A percentile compares a stretch with the other conserved stretches of the same genome.
phyloP scores from a whole-genome alignment of 2,113 vertebrate species.

The Nesogale talazaci region DNA sequence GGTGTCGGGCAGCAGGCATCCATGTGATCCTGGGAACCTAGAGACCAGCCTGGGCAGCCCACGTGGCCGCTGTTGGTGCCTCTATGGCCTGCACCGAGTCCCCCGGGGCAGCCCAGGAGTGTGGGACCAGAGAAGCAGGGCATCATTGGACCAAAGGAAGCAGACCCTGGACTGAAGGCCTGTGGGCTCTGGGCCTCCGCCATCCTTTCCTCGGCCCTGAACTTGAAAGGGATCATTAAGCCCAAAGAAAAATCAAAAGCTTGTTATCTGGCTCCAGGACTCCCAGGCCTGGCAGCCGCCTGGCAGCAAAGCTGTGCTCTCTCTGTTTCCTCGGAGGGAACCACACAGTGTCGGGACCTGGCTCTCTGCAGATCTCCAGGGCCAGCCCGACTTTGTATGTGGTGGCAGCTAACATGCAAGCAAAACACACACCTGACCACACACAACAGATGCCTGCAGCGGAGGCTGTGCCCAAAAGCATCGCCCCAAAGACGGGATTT shows the following conservation, averaged over 20 bases:
- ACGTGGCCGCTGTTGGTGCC: not conserved
- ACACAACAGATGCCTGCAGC: not conserved
- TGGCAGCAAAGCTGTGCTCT: slow-evolving; percentile 31
- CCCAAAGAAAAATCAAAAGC: slow-evolving; percentile 83
- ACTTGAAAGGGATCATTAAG: slow-evolving; percentile 87
- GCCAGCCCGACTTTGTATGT: slow-evolving; percentile 54
- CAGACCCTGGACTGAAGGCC: slow-evolving; percentile 58
- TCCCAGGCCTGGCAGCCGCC: slow-evolving; percentile 52
- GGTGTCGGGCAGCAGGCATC: no score
- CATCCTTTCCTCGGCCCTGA: slow-evolving; percentile 77
- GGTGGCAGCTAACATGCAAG: slow-evolving; percentile 6
- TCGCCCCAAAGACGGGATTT: not conserved
- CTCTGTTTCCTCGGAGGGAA: slow-evolving; percentile 66
- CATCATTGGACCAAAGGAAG: slow-evolving; percentile 67
- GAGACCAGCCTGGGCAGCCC: not conserved
- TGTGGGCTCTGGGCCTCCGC: slow-evolving; percentile 64
- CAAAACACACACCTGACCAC: not conserved
- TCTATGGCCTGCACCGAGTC: slow-evolving; percentile 55
- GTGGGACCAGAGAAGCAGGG: not conserved
- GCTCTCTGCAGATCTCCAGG: not conserved
- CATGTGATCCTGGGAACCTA: not conserved
- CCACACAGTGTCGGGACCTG: not conserved
- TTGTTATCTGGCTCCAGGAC: slow-evolving; percentile 68
- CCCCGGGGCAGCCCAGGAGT: slow-evolving; percentile 41
- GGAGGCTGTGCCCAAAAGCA: not conserved